A percentile compares a stretch with the other conserved stretches of the same genome.
phyloP scores from a whole-genome alignment of 2,797 vertebrate genomes.

The Selene dorsalis region DNA sequence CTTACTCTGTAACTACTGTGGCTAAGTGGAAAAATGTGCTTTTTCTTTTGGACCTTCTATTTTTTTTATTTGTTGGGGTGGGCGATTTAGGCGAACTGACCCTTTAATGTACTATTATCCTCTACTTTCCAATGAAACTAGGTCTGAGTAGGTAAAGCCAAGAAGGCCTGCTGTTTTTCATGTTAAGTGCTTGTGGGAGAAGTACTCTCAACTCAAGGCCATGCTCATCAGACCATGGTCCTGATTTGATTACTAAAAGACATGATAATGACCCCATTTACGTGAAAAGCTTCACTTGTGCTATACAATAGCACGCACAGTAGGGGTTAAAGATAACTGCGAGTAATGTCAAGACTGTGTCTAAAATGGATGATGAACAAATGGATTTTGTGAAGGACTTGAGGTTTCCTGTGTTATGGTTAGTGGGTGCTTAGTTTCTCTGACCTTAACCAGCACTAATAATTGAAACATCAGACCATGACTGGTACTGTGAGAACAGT shows the following conservation, averaged over 20 bases:
- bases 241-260: constrained; percentile 79
- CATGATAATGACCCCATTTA: constrained; percentile 76
- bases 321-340: constrained; percentile 43
- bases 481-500: constrained; percentile 35
- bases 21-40: not conserved
- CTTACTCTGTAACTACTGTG: not conserved
- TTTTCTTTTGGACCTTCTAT: not conserved
- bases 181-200: constrained; percentile 50
- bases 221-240: constrained; percentile 60
- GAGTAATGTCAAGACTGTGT: constrained; percentile 32
- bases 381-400: constrained; percentile 11
- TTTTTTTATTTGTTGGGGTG: not conserved
- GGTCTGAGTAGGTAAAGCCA: constrained; percentile 35
- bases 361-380: constrained; percentile 31
- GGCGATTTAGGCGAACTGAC: constrained; percentile 17
- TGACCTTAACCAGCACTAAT: constrained; percentile 44
- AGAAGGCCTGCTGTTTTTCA: constrained; percentile 51
- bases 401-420: constrained; percentile 14
- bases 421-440: constrained; percentile 13
- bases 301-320: constrained; percentile 45
- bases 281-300: constrained; percentile 51
- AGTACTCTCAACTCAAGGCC: constrained; percentile 49
- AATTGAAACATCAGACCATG: constrained; percentile 36
- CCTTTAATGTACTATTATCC: constrained; percentile 24
- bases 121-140: constrained; percentile 38